Evolutionary conservation across 30 jellyfish, hydroid and myxozoan genomes (phyloP).

Genomic region (Turritopsis rubra): DNA sequence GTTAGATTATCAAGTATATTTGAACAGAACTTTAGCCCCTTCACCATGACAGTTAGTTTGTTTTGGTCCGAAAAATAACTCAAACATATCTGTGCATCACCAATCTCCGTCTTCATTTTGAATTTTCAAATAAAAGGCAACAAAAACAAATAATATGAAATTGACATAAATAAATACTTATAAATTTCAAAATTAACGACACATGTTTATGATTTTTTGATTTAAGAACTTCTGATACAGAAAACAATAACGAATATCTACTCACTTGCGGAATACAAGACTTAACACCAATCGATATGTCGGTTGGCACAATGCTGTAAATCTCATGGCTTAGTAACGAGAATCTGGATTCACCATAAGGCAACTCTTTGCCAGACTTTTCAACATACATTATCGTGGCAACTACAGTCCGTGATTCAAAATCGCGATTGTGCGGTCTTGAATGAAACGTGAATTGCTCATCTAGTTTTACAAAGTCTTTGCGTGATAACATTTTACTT

Average conservation of each 20-base stretch:
- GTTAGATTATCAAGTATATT: conserved; percentile 41
- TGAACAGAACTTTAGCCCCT: conserved; percentile 49
- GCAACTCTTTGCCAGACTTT: conserved; percentile 44
- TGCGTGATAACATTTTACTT: conserved; percentile 34
- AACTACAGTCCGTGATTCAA: conserved; percentile 64
- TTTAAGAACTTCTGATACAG: neutral
- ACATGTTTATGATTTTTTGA: neutral
- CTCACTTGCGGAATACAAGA: conserved; percentile 63
- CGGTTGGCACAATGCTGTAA: conserved; percentile 74
- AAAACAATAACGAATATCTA: neutral
- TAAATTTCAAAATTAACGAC: neutral
- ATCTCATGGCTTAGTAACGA: conserved; percentile 74
- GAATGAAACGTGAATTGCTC: conserved; percentile 73
- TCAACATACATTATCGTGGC: conserved; percentile 51
- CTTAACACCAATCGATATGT: conserved; percentile 58
- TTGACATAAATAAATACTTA: neutral
- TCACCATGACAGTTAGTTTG: conserved; percentile 54
- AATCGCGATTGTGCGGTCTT: conserved; percentile 86
- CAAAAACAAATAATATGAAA: neutral
- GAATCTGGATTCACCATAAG: conserved; percentile 78
- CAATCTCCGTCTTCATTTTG: conserved; percentile 61
- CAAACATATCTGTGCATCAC: conserved; percentile 63
- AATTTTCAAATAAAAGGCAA: neutral
- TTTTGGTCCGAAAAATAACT: conserved; percentile 42
- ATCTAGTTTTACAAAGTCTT: conserved; percentile 24